Evolutionary conservation across 2,797 vertebrate species (phyloP).

Genomic region (Capromys pilorides): DNA sequence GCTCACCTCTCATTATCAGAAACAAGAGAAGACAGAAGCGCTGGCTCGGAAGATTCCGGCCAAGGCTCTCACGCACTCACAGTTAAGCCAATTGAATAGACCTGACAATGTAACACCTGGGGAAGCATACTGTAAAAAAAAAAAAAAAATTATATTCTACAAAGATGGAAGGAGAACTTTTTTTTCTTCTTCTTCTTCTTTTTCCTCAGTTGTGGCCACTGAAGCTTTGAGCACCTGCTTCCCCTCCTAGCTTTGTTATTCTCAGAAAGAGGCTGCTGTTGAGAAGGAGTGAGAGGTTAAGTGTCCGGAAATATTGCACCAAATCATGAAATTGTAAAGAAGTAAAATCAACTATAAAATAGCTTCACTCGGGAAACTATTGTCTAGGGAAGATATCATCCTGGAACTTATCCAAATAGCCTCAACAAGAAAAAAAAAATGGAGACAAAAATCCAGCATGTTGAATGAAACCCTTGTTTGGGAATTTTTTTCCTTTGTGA

Average conservation of each 20-base stretch:
- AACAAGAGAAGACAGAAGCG: constrained; percentile 4
- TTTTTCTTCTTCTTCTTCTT: background rate
- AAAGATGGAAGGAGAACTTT: background rate
- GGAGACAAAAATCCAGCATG: constrained; percentile 33
- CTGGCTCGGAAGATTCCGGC: constrained; percentile 27
- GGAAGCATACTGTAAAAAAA: background rate
- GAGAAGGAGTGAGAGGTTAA: constrained; percentile 73
- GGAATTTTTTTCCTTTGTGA: background rate
- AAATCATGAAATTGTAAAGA: constrained; percentile 53
- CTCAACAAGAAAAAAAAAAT: constrained; percentile 58
- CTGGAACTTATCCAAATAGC: constrained; percentile 57
- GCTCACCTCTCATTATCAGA: constrained; percentile 59
- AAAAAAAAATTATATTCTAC: background rate
- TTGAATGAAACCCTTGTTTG: constrained; percentile 44
- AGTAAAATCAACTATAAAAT: constrained; percentile 68
- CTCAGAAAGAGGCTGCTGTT: constrained; percentile 66
- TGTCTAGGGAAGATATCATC: constrained; percentile 46
- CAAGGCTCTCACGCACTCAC: constrained; percentile 1
- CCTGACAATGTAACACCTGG: constrained; percentile 21
- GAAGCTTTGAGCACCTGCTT: constrained; percentile 75
- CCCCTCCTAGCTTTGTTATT: constrained; percentile 65
- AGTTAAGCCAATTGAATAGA: constrained; percentile 65
- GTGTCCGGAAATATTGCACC: constrained; percentile 63
- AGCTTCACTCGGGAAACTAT: constrained; percentile 52
- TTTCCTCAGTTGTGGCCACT: constrained; percentile 35